Evolutionary conservation across 2,888 invertebrate species (phyloP).

Genomic region (Synanthedon tipuliformis): DNA sequence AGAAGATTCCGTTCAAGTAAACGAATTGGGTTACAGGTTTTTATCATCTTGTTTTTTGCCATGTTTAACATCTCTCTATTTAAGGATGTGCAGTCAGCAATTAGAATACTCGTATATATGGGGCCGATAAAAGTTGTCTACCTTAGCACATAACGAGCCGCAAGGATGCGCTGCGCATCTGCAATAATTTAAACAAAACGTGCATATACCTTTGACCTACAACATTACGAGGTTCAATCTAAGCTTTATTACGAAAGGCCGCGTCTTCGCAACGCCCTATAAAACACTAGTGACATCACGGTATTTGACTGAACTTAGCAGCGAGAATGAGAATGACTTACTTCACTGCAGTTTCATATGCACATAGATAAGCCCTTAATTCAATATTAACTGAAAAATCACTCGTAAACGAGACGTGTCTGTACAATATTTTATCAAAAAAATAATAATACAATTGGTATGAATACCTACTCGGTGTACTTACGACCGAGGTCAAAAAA

Average conservation of each 20-base stretch:
- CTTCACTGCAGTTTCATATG: background rate
- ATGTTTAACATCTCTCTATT: background rate
- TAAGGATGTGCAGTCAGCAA: background rate
- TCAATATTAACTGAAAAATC: too few species aligned
- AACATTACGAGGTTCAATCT: background rate
- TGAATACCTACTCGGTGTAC: too few species aligned
- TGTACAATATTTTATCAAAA: too few species aligned
- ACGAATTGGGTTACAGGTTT: too few species aligned
- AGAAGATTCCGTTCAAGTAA: too few species aligned
- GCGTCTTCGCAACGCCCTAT: background rate
- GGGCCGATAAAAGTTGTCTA: constrained; percentile 34
- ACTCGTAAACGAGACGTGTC: too few species aligned
- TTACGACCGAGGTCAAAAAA: too few species aligned
- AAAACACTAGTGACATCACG: background rate
- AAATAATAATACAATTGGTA: too few species aligned
- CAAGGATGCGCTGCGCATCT: constrained; percentile 32
- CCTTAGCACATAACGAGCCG: constrained; percentile 35
- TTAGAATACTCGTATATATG: background rate
- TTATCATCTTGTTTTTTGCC: background rate
- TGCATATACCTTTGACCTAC: constrained; percentile 46
- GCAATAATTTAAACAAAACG: constrained; percentile 34
- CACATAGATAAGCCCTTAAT: too few species aligned
- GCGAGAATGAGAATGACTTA: background rate
- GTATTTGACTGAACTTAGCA: background rate
- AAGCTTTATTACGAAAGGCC: constrained; percentile 1